phyloP scores from a whole-genome alignment of 1,140 invertebrate genomes.

The Archivesica marissinica region DNA sequence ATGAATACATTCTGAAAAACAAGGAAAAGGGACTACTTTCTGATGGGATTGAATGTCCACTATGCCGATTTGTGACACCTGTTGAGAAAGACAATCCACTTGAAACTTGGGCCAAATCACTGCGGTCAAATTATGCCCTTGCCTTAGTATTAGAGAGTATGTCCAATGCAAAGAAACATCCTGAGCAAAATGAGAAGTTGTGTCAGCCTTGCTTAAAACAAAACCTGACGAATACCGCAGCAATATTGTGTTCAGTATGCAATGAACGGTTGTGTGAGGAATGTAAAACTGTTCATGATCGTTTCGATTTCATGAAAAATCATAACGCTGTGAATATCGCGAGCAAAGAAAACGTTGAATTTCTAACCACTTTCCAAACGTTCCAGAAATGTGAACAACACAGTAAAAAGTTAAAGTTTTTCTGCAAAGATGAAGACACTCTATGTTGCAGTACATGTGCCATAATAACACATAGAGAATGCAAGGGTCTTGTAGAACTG shows the following conservation, averaged over 20 bases:
- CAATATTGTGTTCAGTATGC: neutral
- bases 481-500: neutral
- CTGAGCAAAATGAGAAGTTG: neutral
- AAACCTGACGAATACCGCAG: neutral
- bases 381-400: constrained; percentile 7
- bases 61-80: neutral
- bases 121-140: constrained; percentile 6
- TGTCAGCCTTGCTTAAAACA: neutral
- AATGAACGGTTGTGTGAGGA: neutral
- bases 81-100: neutral
- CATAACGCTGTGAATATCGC: neutral
- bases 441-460: constrained; percentile 5
- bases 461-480: neutral
- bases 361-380: neutral
- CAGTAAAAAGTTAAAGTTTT: constrained; percentile 9
- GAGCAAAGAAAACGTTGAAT: neutral
- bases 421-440: constrained; percentile 11
- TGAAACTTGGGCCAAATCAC: neutral
- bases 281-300: neutral
- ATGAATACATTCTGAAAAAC: neutral
- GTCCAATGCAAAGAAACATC: neutral
- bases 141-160: neutral
- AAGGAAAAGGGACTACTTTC: neutral
- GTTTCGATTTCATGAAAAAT: neutral
- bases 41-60: neutral